Evolutionary conservation across 2,888 invertebrate genomes (phyloP), one percentile per base, ranked within the genome.

Genomic region (Synergus umbraculus): DNA sequence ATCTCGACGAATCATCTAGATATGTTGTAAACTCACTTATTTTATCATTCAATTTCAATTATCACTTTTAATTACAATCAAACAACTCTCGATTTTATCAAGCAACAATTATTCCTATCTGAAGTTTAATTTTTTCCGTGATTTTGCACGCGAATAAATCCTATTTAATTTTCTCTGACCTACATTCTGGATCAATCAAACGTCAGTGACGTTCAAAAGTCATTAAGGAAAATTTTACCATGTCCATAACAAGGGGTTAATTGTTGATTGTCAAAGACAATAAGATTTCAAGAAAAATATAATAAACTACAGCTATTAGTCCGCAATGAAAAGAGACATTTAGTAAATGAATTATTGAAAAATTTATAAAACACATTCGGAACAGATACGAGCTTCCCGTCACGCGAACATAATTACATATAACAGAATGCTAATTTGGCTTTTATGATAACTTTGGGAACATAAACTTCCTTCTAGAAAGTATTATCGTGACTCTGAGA

Each of bases 171-270:
- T 49, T 49, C 49, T 49, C 46, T 69, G 46, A 69, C 49, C 69
- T 44, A 49, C 8, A 49, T 69, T 29, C 13, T 15, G 8, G 46
- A 29, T 69, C 29, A 69, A 69, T 69, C 69, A 69, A 69, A 46
- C 29, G 69, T 46, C 18, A 69, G 10, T 69, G 69, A 49, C 29
- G 46, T 69, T 69, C 29, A 46, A 37, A 67, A 49, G 15, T 9
- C 4, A 29, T 8, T 46, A 69, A 15, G 49, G 46, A 22, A 29
- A 69, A 69, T 69, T 49, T 49, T 4, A 9, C 9, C 4, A 18
- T n/a, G 49, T 69, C 29, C 13, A 49, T 22, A 49, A 58, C 29
- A 29, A 29, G 49, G 15, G 15, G 15, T n/a, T 67, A 22, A 54
- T n/a, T n/a, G 8, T n/a, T 58, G 3, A 18, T 18, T 58, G n/a